Conservation (phyloP, 2,797 vertebrate species). For the Chromis chromis region DNA sequence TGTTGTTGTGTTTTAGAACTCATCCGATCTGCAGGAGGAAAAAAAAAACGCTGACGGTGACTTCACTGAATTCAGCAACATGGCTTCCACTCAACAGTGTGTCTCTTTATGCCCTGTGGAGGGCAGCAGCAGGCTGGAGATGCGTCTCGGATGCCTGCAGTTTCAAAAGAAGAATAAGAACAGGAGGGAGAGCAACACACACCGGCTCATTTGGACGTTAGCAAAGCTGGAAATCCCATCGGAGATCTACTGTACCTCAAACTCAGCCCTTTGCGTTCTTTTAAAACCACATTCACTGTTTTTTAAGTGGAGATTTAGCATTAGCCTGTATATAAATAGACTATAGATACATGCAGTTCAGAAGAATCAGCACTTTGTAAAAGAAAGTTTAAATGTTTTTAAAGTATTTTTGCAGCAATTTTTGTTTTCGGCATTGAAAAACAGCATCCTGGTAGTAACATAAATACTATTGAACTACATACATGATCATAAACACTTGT, state of each 20-base stretch:
- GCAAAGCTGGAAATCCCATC: neutral
- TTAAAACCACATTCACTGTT: neutral
- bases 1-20: no score
- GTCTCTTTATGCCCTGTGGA: slow-evolving; percentile 54
- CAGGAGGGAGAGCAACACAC: neutral
- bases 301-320: neutral
- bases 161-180: slow-evolving; percentile 54
- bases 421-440: neutral
- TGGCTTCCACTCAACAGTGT: no score
- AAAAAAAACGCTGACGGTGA: neutral
- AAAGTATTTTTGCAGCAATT: neutral
- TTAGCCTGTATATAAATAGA: neutral
- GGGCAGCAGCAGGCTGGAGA: slow-evolving; percentile 71
- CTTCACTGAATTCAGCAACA: neutral
- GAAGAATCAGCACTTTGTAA: neutral
- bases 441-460: no score
- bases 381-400: neutral
- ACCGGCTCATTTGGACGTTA: neutral
- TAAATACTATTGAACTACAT: no score
- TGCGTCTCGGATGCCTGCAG: slow-evolving; percentile 22
- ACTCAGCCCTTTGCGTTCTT: neutral
- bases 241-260: neutral
- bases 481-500: no score
- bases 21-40: no score
- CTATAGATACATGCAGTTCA: neutral